Percentiles rank a stretch among this genome's conserved stretches.
phyloP scores from a whole-genome alignment of 2,888 invertebrate genomes.

The Seira ritae region DNA sequence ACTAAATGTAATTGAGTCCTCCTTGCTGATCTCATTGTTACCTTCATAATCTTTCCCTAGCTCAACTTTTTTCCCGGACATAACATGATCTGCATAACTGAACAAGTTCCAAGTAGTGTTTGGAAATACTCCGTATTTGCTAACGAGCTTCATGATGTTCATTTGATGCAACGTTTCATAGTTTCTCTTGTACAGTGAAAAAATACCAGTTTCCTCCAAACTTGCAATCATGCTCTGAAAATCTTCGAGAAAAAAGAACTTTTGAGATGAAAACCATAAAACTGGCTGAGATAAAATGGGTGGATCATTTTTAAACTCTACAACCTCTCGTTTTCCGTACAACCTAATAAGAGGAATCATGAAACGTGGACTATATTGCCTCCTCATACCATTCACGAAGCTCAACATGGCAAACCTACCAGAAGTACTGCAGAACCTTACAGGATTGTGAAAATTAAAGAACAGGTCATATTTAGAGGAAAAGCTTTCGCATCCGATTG shows the following conservation, averaged over 20 bases:
- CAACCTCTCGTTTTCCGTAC: neutral
- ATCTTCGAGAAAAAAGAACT: neutral
- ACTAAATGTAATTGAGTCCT: neutral
- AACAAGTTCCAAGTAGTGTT: neutral
- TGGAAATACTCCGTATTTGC: neutral
- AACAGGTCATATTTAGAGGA: neutral
- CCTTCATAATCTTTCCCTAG: too few species aligned
- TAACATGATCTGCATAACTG: neutral
- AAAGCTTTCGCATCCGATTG: neutral
- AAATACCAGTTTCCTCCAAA: neutral
- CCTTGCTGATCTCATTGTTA: neutral
- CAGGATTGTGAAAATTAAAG: neutral
- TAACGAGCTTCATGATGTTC: neutral
- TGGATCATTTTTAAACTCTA: neutral
- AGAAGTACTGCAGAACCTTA: neutral
- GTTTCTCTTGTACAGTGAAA: neutral
- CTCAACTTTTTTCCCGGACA: neutral
- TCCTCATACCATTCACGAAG: neutral
- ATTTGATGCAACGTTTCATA: neutral
- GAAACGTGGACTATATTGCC: neutral
- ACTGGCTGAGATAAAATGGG: neutral
- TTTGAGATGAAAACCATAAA: neutral
- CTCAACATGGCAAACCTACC: neutral
- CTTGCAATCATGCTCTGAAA: neutral
- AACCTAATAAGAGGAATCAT: neutral